Evolutionary conservation across 2,113 vertebrate species (phyloP).

Genomic region (Apaloderma vittatum): DNA sequence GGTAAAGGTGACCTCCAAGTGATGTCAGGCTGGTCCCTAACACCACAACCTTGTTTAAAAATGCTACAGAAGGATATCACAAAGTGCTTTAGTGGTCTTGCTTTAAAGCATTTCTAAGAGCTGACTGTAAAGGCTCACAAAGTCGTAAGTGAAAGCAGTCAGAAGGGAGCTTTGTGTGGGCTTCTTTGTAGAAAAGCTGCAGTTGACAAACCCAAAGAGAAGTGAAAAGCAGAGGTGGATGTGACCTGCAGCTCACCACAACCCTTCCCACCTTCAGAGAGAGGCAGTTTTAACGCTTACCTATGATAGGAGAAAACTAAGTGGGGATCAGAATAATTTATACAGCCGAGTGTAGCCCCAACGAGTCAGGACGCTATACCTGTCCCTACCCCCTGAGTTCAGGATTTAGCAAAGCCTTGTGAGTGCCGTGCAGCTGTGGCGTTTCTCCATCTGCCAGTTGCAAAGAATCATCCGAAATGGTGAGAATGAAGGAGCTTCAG

Average conservation of each 20-base stretch:
- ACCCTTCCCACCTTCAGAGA: not conserved
- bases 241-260: not conserved
- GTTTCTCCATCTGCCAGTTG: not conserved
- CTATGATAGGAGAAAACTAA: not conserved
- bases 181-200: not conserved
- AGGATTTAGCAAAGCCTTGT: not conserved
- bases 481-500: not conserved
- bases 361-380: not conserved
- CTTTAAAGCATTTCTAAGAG: not conserved
- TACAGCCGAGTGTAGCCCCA: not conserved
- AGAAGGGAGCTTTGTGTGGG: not conserved
- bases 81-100: not conserved
- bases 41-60: not conserved
- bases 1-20: not conserved
- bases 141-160: not conserved
- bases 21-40: not conserved
- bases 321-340: not conserved
- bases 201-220: not conserved
- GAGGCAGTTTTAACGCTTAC: not conserved
- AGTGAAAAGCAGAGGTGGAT: not conserved
- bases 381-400: fast-evolving
- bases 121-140: not conserved
- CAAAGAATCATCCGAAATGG: not conserved
- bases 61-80: not conserved
- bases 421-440: not conserved